Evolutionary conservation across 1,140 invertebrate species (phyloP).

Genomic region (Drosophila truncata): DNA sequence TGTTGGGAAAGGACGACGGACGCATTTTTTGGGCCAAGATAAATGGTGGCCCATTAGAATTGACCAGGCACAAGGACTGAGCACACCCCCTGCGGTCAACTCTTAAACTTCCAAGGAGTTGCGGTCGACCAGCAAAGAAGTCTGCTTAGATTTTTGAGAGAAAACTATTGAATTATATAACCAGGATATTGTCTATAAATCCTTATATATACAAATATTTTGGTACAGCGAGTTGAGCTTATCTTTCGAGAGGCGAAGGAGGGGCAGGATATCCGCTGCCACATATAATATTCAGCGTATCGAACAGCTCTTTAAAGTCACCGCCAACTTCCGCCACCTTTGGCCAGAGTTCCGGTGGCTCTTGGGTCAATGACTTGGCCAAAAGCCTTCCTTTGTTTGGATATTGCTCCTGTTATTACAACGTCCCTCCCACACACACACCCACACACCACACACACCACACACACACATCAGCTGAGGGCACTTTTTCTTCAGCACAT

Average conservation of each 20-base stretch:
- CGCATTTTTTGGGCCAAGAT: slow-evolving; percentile 55
- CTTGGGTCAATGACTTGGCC: slow-evolving; percentile 72
- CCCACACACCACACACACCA: slow-evolving; percentile 6
- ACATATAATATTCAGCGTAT: slow-evolving; percentile 8
- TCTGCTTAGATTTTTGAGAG: neutral
- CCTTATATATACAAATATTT: neutral
- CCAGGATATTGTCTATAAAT: neutral
- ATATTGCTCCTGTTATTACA: slow-evolving; percentile 69
- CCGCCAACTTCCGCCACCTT: slow-evolving; percentile 13
- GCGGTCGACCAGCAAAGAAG: neutral
- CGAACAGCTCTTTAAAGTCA: slow-evolving; percentile 29
- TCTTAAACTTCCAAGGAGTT: neutral
- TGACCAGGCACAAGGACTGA: slow-evolving; percentile 15
- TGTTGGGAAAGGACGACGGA: slow-evolving; percentile 28
- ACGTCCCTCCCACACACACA: slow-evolving; percentile 7
- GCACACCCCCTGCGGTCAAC: neutral
- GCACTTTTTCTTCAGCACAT: slow-evolving; percentile 57
- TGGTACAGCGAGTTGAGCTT: neutral
- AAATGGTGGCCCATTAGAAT: slow-evolving; percentile 63
- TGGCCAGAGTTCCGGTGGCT: neutral
- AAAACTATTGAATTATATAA: neutral
- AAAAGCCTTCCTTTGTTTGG: slow-evolving; percentile 55
- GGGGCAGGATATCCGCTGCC: slow-evolving; percentile 15
- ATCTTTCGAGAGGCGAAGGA: slow-evolving; percentile 2
- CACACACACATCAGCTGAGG: slow-evolving; percentile 22